A percentile compares a stretch with the other conserved stretches of the same genome.
These are phyloP conservation scores for Drosophila falleni DNA, from an alignment of 2,888 invertebrate genomes.

Conservation along the genomic window DNA sequence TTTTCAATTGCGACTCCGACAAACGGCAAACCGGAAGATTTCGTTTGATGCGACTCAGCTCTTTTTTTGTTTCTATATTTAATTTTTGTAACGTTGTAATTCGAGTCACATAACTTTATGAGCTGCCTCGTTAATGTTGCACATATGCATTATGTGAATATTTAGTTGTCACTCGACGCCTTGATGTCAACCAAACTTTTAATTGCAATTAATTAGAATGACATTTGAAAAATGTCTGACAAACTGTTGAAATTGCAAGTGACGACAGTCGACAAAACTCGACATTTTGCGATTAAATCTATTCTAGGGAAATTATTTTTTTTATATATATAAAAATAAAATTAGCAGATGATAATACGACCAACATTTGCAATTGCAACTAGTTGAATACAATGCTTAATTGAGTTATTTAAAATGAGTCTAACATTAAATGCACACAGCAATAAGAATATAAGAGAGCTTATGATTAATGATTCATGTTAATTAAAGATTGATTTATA, in stretches of 20 bases:
- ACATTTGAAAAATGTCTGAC: conserved; percentile 56
- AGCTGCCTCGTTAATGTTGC: conserved; percentile 27
- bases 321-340: conserved; percentile 15
- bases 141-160: neutral
- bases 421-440: neutral
- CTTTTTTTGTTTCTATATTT: conserved; percentile 17
- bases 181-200: conserved; percentile 44
- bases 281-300: conserved; percentile 20
- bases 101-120: conserved; percentile 38
- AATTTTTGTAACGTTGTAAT: conserved; percentile 11
- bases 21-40: conserved; percentile 65
- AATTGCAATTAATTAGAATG: conserved; percentile 68
- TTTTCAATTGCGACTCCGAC: conserved; percentile 69
- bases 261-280: conserved; percentile 20
- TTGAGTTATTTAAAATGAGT: neutral
- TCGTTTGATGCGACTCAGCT: conserved; percentile 48
- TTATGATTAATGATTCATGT: conserved; percentile 1
- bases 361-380: neutral
- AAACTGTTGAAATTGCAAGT: conserved; percentile 20
- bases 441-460: neutral
- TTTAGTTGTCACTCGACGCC: conserved; percentile 31
- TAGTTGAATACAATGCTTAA: neutral
- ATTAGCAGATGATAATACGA: conserved; percentile 25
- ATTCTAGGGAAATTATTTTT: conserved; percentile 11
- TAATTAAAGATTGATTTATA: neutral